Evolutionary conservation across 2,888 invertebrate genomes (phyloP).

Genomic region (Eupithecia abbreviata): DNA sequence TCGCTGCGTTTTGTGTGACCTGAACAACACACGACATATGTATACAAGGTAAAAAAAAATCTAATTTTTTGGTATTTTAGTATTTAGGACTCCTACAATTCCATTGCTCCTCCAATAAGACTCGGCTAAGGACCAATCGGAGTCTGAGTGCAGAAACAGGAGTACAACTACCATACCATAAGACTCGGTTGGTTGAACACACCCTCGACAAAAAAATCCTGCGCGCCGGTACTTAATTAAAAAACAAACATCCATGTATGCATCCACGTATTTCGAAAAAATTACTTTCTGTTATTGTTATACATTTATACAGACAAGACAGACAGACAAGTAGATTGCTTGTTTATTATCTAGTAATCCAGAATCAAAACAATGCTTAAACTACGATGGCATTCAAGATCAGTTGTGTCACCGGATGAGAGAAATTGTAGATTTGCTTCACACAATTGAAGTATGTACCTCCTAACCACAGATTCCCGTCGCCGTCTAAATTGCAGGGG

Average conservation of each 20-base stretch:
- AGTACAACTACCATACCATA: too few species aligned
- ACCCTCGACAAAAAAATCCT: background rate
- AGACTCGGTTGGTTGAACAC: background rate
- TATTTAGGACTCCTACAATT: background rate
- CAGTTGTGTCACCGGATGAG: constrained; percentile 56
- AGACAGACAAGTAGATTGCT: background rate
- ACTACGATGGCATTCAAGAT: constrained; percentile 40
- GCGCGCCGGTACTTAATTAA: background rate
- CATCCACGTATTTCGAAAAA: background rate
- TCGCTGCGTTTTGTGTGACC: background rate
- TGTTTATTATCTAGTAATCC: constrained; percentile 36
- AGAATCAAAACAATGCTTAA: constrained; percentile 38
- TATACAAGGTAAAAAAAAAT: background rate
- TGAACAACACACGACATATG: background rate
- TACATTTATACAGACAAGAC: background rate
- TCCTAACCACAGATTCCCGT: constrained; percentile 18
- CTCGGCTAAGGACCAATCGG: too few species aligned
- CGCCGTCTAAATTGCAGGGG: constrained; percentile 15
- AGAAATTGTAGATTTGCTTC: constrained; percentile 41
- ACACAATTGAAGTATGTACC: constrained; percentile 31
- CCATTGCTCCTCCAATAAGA: background rate
- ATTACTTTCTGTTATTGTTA: constrained; percentile 1
- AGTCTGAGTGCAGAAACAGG: too few species aligned
- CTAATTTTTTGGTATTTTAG: background rate
- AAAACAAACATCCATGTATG: background rate